Evolutionary conservation across 1,140 invertebrate genomes (phyloP).

Genomic region (Pectinophora gossypiella): DNA sequence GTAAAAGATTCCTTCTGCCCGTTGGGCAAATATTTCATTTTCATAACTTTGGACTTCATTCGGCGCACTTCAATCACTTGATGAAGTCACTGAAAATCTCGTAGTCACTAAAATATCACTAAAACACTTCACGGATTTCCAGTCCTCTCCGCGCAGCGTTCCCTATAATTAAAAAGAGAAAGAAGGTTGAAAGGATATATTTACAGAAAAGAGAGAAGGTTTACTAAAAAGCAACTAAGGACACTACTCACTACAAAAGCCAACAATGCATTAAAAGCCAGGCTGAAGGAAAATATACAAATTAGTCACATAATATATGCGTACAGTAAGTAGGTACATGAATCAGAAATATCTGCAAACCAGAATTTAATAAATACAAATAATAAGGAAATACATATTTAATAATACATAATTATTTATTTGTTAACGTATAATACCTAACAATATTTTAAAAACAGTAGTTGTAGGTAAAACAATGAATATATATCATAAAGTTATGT

Average conservation of each 20-base stretch:
- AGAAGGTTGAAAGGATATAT: conserved; percentile 36
- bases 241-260: background rate
- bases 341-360: too few species aligned
- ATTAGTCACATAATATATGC: background rate
- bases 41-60: conserved; percentile 71
- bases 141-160: background rate
- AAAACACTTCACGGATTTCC: background rate
- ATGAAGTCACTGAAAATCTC: conserved; percentile 9
- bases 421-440: too few species aligned
- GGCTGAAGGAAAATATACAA: conserved; percentile 4
- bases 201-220: conserved; percentile 16
- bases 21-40: conserved; percentile 74
- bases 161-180: conserved; percentile 65
- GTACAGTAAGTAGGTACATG: background rate
- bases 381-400: too few species aligned
- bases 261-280: conserved; percentile 6
- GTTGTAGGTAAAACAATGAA: too few species aligned
- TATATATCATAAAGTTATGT: too few species aligned
- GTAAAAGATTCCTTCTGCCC: conserved; percentile 72
- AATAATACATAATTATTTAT: too few species aligned
- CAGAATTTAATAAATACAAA: too few species aligned
- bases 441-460: too few species aligned
- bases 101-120: conserved; percentile 19
- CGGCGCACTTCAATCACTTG: conserved; percentile 18
- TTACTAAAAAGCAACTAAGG: background rate